Evolutionary conservation across 2,888 invertebrate genomes (phyloP), one percentile per base, ranked within the genome.

Genomic region (Scaeva pyrastri): DNA sequence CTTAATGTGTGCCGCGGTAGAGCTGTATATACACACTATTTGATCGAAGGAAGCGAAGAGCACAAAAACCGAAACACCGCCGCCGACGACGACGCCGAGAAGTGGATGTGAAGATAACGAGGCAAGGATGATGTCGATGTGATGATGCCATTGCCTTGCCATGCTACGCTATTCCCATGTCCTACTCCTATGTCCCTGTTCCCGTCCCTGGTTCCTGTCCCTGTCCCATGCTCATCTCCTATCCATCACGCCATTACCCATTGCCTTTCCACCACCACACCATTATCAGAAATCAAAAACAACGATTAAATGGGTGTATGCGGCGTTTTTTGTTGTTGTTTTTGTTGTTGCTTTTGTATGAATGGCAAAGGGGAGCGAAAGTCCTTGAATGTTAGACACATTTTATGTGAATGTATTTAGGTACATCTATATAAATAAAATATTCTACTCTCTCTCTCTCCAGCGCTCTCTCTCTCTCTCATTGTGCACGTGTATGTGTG

Each of bases 11-110:
- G 82, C 77, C 74, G 78, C 74, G 71, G 70, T 74, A 78, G 86
- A 86, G 70, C 86, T 77, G 82, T 82, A 64, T 86, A 31, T 86
- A 86, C 81, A 85, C 85, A 86, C 86, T 86, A 78, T 81, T 81
- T 39, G 3, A 19, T 39, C 36, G n/a, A 39, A 52, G 36, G 50
- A 23, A 68, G 21, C 31, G 12, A 45, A 45, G 14, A 64, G 45
- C 16, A 52, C 43, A 2, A 26, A 64, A 64, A 26, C 21, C 19
- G 43, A 50, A 48, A 31, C 36, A 52, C 43, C 26, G 14, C 16
- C 21, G 21, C 11, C 50, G 43, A 1, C n/a, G 6, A 8, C 31
- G 6, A 8, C 6, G 36, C 12, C 16, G 16, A 12, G 48, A 19
- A 16, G 48, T 19, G 19, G 2, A 48, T 48, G 19, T 26, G 26